Evolutionary conservation across 2,888 invertebrate genomes (phyloP).

Genomic region (Danaus chrysippus): DNA sequence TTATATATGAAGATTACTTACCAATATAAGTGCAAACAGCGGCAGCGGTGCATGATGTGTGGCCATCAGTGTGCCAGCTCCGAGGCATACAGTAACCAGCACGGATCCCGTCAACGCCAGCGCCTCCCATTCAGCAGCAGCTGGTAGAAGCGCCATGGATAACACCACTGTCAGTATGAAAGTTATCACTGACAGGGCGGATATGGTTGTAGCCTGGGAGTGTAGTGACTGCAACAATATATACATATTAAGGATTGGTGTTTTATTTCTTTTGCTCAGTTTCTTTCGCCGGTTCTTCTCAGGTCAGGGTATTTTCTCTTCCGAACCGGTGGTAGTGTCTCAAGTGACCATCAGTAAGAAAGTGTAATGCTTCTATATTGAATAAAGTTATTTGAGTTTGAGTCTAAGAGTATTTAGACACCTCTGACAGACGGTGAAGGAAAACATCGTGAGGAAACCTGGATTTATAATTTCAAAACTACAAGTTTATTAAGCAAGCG

Average conservation of each 20-base stretch:
- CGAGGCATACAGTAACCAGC: constrained; percentile 78
- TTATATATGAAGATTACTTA: constrained; percentile 44
- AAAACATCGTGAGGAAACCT: too few species aligned
- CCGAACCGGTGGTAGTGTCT: too few species aligned
- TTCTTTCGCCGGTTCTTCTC: too few species aligned
- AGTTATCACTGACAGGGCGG: constrained; percentile 74
- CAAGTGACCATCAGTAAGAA: too few species aligned
- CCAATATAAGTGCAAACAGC: constrained; percentile 87
- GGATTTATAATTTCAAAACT: too few species aligned
- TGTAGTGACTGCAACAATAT: constrained; percentile 74
- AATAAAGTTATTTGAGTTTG: too few species aligned
- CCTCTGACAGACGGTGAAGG: too few species aligned
- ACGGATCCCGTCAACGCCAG: constrained; percentile 81
- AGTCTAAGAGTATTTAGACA: too few species aligned
- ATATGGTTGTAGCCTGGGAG: constrained; percentile 61
- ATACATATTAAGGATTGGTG: background rate
- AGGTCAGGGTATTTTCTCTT: too few species aligned
- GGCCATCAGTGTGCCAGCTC: constrained; percentile 80
- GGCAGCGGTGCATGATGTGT: constrained; percentile 82
- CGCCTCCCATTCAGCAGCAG: constrained; percentile 80
- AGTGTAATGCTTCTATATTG: too few species aligned
- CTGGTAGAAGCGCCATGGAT: constrained; percentile 75
- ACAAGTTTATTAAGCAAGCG: too few species aligned
- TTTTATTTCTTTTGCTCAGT: too few species aligned
- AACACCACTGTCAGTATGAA: constrained; percentile 73